Base-by-base conservation (phyloP, 2,888 invertebrate genomes). In the Drosophila monieri region DNA sequence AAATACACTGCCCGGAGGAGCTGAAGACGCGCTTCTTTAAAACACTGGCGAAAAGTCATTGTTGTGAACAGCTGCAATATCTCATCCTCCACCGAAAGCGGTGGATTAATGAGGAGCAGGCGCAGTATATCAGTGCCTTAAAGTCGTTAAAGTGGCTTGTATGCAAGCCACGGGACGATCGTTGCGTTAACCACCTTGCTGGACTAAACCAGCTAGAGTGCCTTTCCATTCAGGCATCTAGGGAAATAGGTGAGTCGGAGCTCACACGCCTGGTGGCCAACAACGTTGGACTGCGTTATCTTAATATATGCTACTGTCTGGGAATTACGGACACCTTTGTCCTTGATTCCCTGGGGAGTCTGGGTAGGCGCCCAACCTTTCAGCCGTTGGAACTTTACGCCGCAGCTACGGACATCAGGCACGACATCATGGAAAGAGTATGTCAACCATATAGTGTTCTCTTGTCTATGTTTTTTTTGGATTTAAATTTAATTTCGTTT, bases 321-420 rank as follows among this genome's bases (percentile, higher is more conserved):
- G 77, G 79, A 10, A 65, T 81, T 30, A 81, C 85, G 1, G 81
- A 81, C 52, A 37, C 61, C 10, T 81, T 81, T 15, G 69, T 81
- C 0, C 70, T 85, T n/a, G 75, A 74, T 14, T 43, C 60, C 15
- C 44, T 81, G 6, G 72, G 55, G 8, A 73, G 70, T 32, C 39
- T 81, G 1, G 54, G 52, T 5, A 71, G 69, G 35, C 73, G 81
- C 0, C 41, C 41, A 9, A 51, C 56, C 1, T 65, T 60, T 8
- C 78, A 73, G 27, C 74, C 79, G 6, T 21, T 81, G 54, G 58
- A 85, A 15, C 23, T 81, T 0, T 81, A 73, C 27, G 85, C 81
- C 6, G 81, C 81, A 44, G 81, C 85, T 6, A 81, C 85, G n/a
- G 81, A 81, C 57, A 81, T 81, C 6, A 69, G 81, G 9, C 85